These are phyloP conservation scores for Aplochiton taeniatus DNA, from an alignment of 2,797 vertebrate genomes.

Conservation along the genomic window DNA sequence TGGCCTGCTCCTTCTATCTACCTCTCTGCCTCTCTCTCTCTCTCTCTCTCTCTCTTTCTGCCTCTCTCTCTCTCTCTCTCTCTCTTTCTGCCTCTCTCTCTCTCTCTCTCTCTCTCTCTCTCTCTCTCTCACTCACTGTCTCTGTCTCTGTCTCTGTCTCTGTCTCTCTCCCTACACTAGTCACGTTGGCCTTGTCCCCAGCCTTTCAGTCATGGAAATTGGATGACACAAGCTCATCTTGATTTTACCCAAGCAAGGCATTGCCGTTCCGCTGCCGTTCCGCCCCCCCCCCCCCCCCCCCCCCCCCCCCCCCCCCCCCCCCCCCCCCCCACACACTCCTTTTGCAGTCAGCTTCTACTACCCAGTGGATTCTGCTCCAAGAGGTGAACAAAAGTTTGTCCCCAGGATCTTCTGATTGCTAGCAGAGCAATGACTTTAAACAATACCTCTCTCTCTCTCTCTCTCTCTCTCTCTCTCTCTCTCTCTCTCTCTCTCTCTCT, in stretches of 20 bases:
- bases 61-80: slow-evolving; percentile 19
- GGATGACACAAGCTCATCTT: slow-evolving; percentile 40
- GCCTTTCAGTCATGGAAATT: slow-evolving; percentile 40
- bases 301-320: slow-evolving; percentile 2
- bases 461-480: too few relatives aligned
- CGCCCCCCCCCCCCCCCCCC: too few relatives aligned
- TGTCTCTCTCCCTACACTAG: slow-evolving; percentile 24
- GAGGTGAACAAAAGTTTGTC: neutral
- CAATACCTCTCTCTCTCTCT: too few relatives aligned
- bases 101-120: slow-evolving; percentile 28
- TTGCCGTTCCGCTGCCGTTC: slow-evolving; percentile 41
- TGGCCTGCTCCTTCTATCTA: slow-evolving; percentile 31
- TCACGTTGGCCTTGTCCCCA: slow-evolving; percentile 16
- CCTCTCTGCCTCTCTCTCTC: slow-evolving; percentile 33
- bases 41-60: slow-evolving; percentile 19
- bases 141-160: slow-evolving; percentile 37
- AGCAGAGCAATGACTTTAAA: too few relatives aligned
- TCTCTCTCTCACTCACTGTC: slow-evolving; percentile 37
- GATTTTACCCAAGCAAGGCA: slow-evolving; percentile 49
- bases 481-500: too few relatives aligned
- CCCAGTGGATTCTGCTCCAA: slow-evolving; percentile 5
- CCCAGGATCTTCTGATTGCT: too few relatives aligned
- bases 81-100: neutral
- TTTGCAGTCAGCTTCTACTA: slow-evolving; percentile 23
- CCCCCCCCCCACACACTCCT: neutral